Base-by-base conservation (phyloP, 2,797 vertebrate genomes). In the Crenichthys baileyi region DNA sequence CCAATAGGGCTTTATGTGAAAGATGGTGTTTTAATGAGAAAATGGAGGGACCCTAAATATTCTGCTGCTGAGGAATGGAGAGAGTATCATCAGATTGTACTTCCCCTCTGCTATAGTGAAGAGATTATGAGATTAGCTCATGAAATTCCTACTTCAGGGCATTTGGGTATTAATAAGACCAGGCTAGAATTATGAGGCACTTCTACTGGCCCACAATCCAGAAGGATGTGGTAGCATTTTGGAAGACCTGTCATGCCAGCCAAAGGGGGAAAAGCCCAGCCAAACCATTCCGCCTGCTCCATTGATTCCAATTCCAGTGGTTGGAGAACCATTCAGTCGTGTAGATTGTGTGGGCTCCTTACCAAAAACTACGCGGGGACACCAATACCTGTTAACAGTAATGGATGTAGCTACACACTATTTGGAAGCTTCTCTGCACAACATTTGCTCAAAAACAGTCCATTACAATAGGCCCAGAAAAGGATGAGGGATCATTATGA, bases 91-190 rank as follows among this genome's bases (percentile, higher is more conserved):
- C 65, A 68, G 65, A 68, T 68, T 68, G 36, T 41, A 39, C 65
- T 68, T 68, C 4, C 20, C 63, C 8, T 67, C 22, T 67, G 63
- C 29, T 63, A 63, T 20, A 63, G 31, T 29, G 29, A 63, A 63
- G 61, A 67, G 63, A 67, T 67, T 67, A 39, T 67, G 63, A 67
- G 63, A 67, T 67, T 41, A 67, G 63, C 63, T 67, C 31, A 41
- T 22, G 18, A 67, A 67, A 22, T 67, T 67, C 63, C 63, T 67
- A 67, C 63, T 67, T 67, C 63, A 67, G 63, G 63, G 26, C 31
- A 39, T 15, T 9, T 67, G 63, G 16, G 31, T 29, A 67, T 67
- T 67, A 67, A 67, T 39, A 60, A 60, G 58, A 60, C 13, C 26
- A 60, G 12, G 26, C 13, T 13, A 60, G 58, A 26, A 60, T 29